A percentile compares a stretch with the other conserved stretches of the same genome.
These are phyloP conservation scores for Rhipidura dahli DNA, from an alignment of 2,113 vertebrate genomes.

Conservation along the genomic window DNA sequence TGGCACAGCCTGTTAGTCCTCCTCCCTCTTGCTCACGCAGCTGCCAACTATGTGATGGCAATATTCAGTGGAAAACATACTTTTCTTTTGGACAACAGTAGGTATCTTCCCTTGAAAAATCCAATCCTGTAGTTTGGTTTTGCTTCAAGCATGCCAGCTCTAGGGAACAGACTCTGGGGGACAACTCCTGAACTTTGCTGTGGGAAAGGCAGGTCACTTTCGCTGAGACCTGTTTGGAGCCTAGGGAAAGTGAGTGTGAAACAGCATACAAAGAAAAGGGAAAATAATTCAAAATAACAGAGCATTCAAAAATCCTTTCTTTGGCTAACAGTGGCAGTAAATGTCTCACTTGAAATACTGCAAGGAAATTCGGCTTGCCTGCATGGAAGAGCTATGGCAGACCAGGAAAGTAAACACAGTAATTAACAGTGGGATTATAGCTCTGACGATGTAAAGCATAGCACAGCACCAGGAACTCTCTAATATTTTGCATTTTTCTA, in stretches of 20 bases:
- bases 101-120: background rate
- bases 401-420: background rate
- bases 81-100: background rate
- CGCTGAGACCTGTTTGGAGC: background rate
- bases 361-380: background rate
- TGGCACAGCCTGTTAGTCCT: background rate
- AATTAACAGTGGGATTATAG: background rate
- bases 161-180: background rate
- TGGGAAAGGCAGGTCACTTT: background rate
- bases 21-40: background rate
- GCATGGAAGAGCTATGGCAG: background rate
- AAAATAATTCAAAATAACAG: conserved; percentile 29
- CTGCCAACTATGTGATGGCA: background rate
- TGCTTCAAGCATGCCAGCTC: background rate
- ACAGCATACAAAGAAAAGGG: background rate
- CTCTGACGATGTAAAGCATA: background rate
- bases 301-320: conserved; percentile 25
- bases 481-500: background rate
- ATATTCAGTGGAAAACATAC: background rate
- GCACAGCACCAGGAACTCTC: background rate
- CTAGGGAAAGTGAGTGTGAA: background rate
- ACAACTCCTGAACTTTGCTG: background rate
- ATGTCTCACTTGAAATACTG: conserved; percentile 23
- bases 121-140: background rate
- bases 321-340: background rate